Evolutionary conservation across 2,888 invertebrate species (phyloP), one percentile per base, ranked within the genome.

Genomic region (Heliconius aoede): DNA sequence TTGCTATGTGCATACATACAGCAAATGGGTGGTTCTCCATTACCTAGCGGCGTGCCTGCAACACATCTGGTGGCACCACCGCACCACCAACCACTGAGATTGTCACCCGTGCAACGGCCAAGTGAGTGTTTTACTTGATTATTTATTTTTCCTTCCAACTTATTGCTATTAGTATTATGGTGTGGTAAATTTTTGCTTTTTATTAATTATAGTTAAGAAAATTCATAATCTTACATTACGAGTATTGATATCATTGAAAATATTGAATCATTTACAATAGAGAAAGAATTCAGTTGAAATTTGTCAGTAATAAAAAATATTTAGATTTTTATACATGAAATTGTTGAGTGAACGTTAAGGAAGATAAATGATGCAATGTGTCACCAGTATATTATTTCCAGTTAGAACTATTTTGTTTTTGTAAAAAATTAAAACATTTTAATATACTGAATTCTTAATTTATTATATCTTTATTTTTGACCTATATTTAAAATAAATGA

Each of bases 81-180:
- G 4, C 91, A 89, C 61, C 95, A 95, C 82, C 95, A 95, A 86
- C 95, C 95, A 84, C 90, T 96, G 81, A 87, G 96, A 21, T 92
- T 96, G 78, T 96, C 96, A 21, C 96, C 96, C 9, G 88, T 96
- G 81, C 95, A 96, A 46, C 95, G 95, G 78, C 95, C 95, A 85
- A 95, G 96, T 96, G 89, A 75, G 72, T 21, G 28, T 24, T 11
- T 36, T 28, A 18, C 15, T 36, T 61, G 18, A 7, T 26, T 65
- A 32, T 51, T 60, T 51, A 75, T 74, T 67, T 18, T 40, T n/a
- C n/a, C n/a, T n/a, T n/a, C n/a, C n/a, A 26, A 64, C 21, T 36
- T 40, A 65, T 55, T n/a, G 55, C 55, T 55, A 55, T 55, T 55
- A 46, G 46, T 18, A 55, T 3, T n/a, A 55, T 55, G 3, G 8